phyloP scores from a whole-genome alignment of 2,888 invertebrate genomes.

The Chymomyza fuscimana region DNA sequence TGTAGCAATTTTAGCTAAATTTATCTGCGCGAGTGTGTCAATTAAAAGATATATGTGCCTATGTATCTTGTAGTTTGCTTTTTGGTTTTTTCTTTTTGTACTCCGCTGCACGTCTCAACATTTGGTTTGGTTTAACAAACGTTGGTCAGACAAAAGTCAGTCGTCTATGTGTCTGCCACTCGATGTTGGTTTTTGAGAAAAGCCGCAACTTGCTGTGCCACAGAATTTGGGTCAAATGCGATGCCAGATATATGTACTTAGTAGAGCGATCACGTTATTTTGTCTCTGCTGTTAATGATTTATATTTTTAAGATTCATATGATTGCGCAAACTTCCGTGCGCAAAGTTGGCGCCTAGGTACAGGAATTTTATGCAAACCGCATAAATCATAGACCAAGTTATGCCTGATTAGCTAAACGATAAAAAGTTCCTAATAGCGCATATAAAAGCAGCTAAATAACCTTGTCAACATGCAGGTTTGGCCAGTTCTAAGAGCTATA shows the following conservation, averaged over 20 bases:
- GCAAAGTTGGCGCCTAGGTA: background rate
- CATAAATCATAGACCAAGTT: background rate
- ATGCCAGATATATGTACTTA: background rate
- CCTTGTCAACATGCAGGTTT: too few relatives aligned
- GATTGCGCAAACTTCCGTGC: slow-evolving; percentile 2
- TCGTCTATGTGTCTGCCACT: slow-evolving; percentile 33
- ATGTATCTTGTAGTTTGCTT: slow-evolving; percentile 5
- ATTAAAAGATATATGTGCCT: slow-evolving; percentile 56
- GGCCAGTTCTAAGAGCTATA: too few relatives aligned
- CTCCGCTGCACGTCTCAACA: slow-evolving; percentile 43
- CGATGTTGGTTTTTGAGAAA: slow-evolving; percentile 25
- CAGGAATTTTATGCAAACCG: background rate
- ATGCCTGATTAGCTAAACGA: background rate
- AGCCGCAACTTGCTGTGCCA: slow-evolving; percentile 8
- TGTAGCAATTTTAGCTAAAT: slow-evolving; percentile 20
- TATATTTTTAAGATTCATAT: background rate
- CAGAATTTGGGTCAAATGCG: slow-evolving; percentile 5
- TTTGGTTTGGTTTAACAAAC: slow-evolving; percentile 25
- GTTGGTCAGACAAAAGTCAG: slow-evolving; percentile 26
- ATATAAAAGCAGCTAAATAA: too few relatives aligned
- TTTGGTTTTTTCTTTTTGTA: background rate
- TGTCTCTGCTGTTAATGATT: background rate
- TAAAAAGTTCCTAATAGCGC: too few relatives aligned
- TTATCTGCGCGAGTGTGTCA: slow-evolving; percentile 50
- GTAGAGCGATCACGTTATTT: background rate